Evolutionary conservation across 2,888 invertebrate species (phyloP), one percentile per base, ranked within the genome.

Genomic region (Drosophila ustulata): DNA sequence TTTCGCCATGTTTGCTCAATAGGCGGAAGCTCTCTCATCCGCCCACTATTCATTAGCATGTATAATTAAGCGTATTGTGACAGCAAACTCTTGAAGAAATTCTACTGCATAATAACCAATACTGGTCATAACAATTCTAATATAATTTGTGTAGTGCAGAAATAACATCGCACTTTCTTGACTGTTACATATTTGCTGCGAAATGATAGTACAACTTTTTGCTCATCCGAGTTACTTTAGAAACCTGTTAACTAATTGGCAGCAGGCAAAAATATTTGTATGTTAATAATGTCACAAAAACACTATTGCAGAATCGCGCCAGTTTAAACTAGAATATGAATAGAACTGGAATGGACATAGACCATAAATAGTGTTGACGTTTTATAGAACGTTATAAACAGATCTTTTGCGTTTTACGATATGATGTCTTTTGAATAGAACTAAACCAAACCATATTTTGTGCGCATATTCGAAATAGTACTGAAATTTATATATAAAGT

Each of bases 261-360:
- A 37, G 4, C 4, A 5, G n/a, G n/a, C 11, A 37, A 37, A 2
- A 1, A 37, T 37, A 30, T 37, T 37, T 34, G 0, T 37, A 37
- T 37, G 4, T n/a, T 37, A n/a, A 37, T 37, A 37, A 4, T 37
- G 5, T 37, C 2, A n/a, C n/a, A 37, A 37, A 37, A 37, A 5
- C n/a, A 37, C 37, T 37, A n/a, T n/a, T 4, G n/a, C 37, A 4
- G n/a, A 37, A 37, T 37, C 37, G 37, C 4, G n/a, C n/a, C n/a
- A 37, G 37, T 37, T 37, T n/a, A 37, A 37, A 37, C 37, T 37
- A n/a, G 37, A 37, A n/a, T 37, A 37, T 37, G 37, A 37, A 11
- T 4, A n/a, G n/a, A 37, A n/a, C 37, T 37, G 37, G n/a, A 37
- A 37, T 37, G 37, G n/a, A 11, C 4, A 37, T 37, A n/a, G 37